Conservation (phyloP, 2,888 invertebrate species). For the Onchidella celtica region DNA sequence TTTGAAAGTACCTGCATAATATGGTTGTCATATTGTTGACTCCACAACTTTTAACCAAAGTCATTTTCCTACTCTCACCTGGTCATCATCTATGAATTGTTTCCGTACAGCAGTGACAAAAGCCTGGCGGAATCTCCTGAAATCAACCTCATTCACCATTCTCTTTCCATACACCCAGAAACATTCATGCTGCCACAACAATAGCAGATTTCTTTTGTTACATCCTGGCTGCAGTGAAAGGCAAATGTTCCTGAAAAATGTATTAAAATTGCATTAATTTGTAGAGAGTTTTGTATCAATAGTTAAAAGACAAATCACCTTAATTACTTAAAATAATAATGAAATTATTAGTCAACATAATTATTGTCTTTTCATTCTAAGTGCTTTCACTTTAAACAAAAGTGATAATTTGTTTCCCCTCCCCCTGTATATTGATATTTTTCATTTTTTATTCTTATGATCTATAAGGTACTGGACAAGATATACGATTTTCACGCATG, state of each 20-base stretch:
- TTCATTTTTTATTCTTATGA: too few relatives aligned
- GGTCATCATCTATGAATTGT: constrained; percentile 77
- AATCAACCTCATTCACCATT: constrained; percentile 79
- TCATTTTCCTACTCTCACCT: constrained; percentile 68
- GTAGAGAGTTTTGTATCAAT: not conserved
- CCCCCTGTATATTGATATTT: too few relatives aligned
- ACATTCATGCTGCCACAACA: constrained; percentile 80
- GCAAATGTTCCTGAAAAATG: constrained; percentile 74
- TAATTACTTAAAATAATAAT: not conserved
- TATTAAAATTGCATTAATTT: not conserved
- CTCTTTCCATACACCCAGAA: constrained; percentile 78
- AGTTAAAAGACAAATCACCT: not conserved
- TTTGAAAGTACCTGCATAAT: too few relatives aligned
- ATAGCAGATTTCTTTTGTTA: constrained; percentile 70
- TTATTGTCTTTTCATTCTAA: too few relatives aligned
- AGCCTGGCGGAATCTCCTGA: constrained; percentile 75
- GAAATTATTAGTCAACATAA: too few relatives aligned
- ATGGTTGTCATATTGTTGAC: too few relatives aligned
- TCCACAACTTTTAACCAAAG: too few relatives aligned
- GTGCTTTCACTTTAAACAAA: too few relatives aligned
- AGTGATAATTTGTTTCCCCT: too few relatives aligned
- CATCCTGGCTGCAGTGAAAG: constrained; percentile 76
- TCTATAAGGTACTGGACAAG: too few relatives aligned
- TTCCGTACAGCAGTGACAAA: constrained; percentile 77
- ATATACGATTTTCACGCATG: too few relatives aligned